phyloP scores from a whole-genome alignment of 2,113 vertebrate genomes.

The Morone chrysops region DNA sequence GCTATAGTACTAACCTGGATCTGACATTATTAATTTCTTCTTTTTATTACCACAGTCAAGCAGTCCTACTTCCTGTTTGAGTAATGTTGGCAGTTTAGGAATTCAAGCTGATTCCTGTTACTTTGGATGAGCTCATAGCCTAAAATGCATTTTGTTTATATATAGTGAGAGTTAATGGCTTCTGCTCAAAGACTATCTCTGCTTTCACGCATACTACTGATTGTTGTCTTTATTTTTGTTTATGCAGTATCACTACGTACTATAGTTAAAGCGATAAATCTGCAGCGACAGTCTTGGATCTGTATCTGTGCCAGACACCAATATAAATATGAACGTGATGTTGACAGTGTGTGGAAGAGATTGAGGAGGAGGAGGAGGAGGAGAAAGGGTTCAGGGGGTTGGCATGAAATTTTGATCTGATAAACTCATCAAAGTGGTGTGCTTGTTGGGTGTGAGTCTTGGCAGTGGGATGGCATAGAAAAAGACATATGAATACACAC shows the following conservation, averaged over 20 bases:
- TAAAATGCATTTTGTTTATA: constrained; percentile 23
- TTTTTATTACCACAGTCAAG: neutral
- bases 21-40: constrained; percentile 21
- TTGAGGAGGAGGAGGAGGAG: neutral
- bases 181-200: constrained; percentile 7
- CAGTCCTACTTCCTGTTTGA: neutral
- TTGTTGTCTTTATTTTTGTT: constrained; percentile 31
- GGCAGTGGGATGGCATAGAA: constrained; percentile 35
- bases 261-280: constrained; percentile 42
- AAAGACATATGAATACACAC: constrained; percentile 28
- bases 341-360: constrained; percentile 11
- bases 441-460: constrained; percentile 33
- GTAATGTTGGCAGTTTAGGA: neutral
- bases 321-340: constrained; percentile 50
- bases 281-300: constrained; percentile 44
- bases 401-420: constrained; percentile 64
- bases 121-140: neutral
- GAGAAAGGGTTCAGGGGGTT: neutral
- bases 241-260: constrained; percentile 13
- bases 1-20: constrained; percentile 35
- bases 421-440: constrained; percentile 65
- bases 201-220: constrained; percentile 4
- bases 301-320: constrained; percentile 61
- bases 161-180: neutral
- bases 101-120: neutral